These are phyloP conservation scores for Cinclus cinclus DNA, from an alignment of 2,113 vertebrate species.

Conservation along the genomic window DNA sequence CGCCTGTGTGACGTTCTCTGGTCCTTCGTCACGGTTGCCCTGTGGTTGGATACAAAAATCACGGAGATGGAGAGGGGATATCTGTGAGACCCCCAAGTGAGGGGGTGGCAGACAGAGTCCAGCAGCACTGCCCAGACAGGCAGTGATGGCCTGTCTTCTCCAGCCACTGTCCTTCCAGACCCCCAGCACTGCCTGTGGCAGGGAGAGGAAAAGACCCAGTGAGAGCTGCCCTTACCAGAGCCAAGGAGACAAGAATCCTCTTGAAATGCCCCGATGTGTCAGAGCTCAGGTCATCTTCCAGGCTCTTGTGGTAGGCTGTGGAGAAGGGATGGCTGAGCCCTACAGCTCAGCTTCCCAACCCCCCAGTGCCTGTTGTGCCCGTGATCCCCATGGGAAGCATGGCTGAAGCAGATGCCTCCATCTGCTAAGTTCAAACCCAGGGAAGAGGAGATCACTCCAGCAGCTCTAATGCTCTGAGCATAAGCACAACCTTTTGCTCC, in stretches of 20 bases:
- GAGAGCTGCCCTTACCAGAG: constrained; percentile 77
- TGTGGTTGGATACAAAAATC: constrained; percentile 49
- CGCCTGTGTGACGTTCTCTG: constrained; percentile 78
- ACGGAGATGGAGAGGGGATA: neutral
- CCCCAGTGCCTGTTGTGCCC: neutral
- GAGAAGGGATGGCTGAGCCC: neutral
- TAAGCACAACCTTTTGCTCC: neutral
- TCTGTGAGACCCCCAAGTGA: neutral
- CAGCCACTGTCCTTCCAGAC: neutral
- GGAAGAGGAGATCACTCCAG: neutral
- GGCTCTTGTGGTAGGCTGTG: constrained; percentile 84
- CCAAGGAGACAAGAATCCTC: constrained; percentile 89
- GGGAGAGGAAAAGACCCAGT: neutral
- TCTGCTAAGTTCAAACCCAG: neutral
- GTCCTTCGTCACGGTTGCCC: constrained; percentile 89
- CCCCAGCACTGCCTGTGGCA: neutral
- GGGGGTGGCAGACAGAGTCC: neutral
- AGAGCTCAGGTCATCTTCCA: constrained; percentile 88
- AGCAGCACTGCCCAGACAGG: neutral
- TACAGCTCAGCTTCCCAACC: neutral
- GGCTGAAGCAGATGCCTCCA: neutral
- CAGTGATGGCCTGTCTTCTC: neutral
- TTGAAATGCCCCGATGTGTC: constrained; percentile 93
- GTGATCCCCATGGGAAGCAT: neutral
- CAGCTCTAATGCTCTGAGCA: neutral